Conservation (phyloP, 2,888 invertebrate species). For the Acleris emargana region DNA sequence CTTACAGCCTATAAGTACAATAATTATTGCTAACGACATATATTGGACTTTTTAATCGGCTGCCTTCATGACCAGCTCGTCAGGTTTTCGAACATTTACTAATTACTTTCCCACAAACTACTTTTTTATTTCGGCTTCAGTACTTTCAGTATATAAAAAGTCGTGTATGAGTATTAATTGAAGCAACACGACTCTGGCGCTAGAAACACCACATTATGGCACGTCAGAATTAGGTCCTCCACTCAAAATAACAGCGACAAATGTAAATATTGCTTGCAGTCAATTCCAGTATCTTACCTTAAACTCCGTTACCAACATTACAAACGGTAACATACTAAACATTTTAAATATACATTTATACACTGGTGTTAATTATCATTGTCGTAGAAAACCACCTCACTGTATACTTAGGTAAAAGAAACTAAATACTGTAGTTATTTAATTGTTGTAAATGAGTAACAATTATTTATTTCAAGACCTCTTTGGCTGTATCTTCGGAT, state of each 20-base stretch:
- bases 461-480: constrained; percentile 44
- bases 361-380: constrained; percentile 1
- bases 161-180: constrained; percentile 16
- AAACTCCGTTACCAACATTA: neutral
- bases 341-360: too few species aligned
- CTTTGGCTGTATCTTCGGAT: constrained; percentile 49
- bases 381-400: neutral
- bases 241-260: constrained; percentile 49
- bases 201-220: constrained; percentile 66
- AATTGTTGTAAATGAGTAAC: constrained; percentile 9
- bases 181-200: constrained; percentile 40
- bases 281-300: constrained; percentile 56
- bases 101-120: too few species aligned
- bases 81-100: too few species aligned
- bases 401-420: constrained; percentile 1
- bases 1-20: constrained; percentile 57
- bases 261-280: constrained; percentile 61
- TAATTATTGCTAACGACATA: constrained; percentile 55
- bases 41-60: constrained; percentile 40
- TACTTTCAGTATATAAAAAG: too few species aligned
- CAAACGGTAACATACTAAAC: neutral
- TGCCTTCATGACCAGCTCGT: too few species aligned
- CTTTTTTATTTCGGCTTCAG: too few species aligned
- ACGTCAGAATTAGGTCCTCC: constrained; percentile 55
- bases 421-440: neutral